phyloP scores from a whole-genome alignment of 2,888 invertebrate species.

The Deilephila elpenor region DNA sequence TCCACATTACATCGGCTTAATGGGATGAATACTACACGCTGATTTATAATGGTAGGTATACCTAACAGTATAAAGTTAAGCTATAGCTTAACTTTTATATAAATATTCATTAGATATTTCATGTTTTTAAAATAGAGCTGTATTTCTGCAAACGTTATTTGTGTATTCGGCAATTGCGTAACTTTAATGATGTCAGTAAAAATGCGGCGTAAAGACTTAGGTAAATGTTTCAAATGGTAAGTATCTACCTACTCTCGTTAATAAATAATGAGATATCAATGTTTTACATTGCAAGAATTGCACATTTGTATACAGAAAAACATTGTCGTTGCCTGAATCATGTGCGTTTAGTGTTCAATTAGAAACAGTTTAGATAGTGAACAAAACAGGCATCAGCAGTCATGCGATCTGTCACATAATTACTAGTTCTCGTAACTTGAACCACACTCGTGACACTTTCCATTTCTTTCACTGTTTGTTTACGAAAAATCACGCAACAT shows the following conservation, averaged over 20 bases:
- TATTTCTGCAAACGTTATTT: too few species aligned
- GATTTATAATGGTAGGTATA: too few species aligned
- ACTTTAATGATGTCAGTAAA: not conserved
- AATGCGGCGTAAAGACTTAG: not conserved
- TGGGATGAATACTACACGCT: conserved; percentile 8
- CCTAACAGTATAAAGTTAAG: too few species aligned
- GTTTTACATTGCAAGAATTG: not conserved
- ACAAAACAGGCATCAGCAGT: conserved; percentile 13
- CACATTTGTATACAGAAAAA: not conserved
- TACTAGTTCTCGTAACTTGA: conserved; percentile 17
- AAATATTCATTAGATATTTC: not conserved
- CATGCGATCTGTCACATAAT: conserved; percentile 31
- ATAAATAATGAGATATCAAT: not conserved
- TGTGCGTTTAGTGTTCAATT: not conserved
- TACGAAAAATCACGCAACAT: conserved; percentile 49
- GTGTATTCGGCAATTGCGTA: not conserved
- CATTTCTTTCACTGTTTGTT: conserved; percentile 51
- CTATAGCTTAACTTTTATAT: not conserved
- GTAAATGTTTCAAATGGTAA: too few species aligned
- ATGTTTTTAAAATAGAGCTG: not conserved
- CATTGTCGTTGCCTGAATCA: not conserved
- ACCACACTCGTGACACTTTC: conserved; percentile 49
- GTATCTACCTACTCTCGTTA: not conserved
- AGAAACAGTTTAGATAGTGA: not conserved
- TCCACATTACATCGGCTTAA: conserved; percentile 17